Base-by-base conservation (phyloP, 64 coral and sea anemone genomes). In the Pachyseris speciosa region DNA sequence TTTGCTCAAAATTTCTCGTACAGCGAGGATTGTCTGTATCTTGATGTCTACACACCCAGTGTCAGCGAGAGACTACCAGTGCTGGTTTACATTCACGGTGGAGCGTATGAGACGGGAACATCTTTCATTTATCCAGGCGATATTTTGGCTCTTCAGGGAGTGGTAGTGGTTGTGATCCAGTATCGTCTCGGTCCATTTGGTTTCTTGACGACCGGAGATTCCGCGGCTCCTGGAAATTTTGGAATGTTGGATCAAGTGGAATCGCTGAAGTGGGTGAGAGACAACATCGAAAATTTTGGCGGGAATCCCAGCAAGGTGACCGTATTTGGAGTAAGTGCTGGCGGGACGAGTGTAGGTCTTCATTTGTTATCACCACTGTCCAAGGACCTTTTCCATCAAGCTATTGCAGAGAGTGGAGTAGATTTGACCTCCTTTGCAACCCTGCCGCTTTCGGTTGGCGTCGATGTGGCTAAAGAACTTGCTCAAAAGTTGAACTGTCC, bases 231-330 rank as follows among this genome's bases (percentile, higher is more conserved):
- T 80, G 87, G 87, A 17, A 90, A 90, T 64, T 69, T 27, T 67
- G 87, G 87, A 78, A 39, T 90, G 39, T 77, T 90, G 24, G 73
- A 90, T 68, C 87, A 90, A 37, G 87, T 90, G 13, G 52, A 78
- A 26, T 72, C 87, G 20, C 44, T 90, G 32, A 79, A 79, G 36
- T 90, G 72, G 72, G 87, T 90, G 20, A 79, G 36, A 55, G 75
- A 45, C 22, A 81, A 81, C 50, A 90, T 69, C n/a, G 63, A 69
- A n/a, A 31, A 48, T 19, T 90, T 89, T 66, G 32, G 60, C 19
- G 87, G 87, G 22, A 51, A 89, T 48, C 37, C 53, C 40, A 37
- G 31, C 45, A 41, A 89, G 42, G 87, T 89, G 47, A 87, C 85
- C 36, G 20, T 87, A 12, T 87, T 87, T 63, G 85, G 85, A 37